Evolutionary conservation across 2,113 vertebrate genomes (phyloP), one percentile per base, ranked within the genome.

Genomic region (Oriolus oriolus): DNA sequence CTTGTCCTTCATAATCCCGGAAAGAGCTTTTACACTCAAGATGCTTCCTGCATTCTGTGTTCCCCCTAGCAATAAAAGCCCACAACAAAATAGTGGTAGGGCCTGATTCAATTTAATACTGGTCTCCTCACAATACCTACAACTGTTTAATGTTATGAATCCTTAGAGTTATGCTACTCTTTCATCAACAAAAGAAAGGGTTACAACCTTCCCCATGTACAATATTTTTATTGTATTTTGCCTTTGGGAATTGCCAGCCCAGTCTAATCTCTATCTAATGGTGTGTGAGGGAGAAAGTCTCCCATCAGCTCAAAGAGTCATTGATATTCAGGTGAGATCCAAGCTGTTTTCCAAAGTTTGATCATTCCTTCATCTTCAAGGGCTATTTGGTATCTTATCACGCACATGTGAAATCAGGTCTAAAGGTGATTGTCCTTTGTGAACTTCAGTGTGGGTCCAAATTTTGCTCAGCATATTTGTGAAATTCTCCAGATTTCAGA

Each of bases 181-280:
- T 97, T 90, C 93, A 95, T 96, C 89, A 93, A 78, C 90, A 79
- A 93, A 91, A 95, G 77, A 59, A 95, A 96, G 89, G 95, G 95
- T 91, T 97, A 92, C 92, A 95, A 94, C 95, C 90, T 95, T 93
- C 76, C 69, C 73, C 80, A 79, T 78, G 89, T 95, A 96, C 94
- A 89, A 79, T 66, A 76, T 87, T 96, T 95, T 96, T 92, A 94
- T 97, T 96, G 96, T 96, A 96, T 96, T 96, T 96, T 92, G 83
- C 96, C 92, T 90, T 92, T 94, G 95, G 95, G 95, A 97, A 92
- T 96, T 94, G 94, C 76, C 83, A 94, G 80, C 57, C 73, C 52
- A 91, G 88, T 56, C 74, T 88, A 93, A 96, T 96, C 69, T 94
- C 69, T 92, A 60, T 92, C 88, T 97, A 95, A 96, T 93, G 91